These are phyloP conservation scores for Drosophila multiciliata DNA, from an alignment of 2,888 invertebrate species.

Conservation along the genomic window DNA sequence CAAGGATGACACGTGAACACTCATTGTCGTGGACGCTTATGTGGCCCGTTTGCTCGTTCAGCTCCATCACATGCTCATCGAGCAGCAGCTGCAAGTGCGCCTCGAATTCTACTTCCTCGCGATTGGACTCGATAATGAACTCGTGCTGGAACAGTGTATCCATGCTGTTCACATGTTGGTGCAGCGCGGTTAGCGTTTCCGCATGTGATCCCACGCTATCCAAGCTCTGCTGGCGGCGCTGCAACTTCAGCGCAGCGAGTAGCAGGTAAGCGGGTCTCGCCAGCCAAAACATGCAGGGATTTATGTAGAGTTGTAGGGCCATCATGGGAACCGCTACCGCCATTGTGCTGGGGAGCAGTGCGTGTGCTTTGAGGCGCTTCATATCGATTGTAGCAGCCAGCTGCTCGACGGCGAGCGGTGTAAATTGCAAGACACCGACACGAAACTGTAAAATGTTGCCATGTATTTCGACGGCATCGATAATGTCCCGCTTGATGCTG, in stretches of 20 bases:
- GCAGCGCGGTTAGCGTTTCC: conserved; percentile 55
- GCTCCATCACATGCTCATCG: conserved; percentile 71
- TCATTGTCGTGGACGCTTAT: conserved; percentile 72
- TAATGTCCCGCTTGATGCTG: conserved; percentile 85
- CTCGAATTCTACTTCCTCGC: conserved; percentile 86
- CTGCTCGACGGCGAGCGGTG: conserved; percentile 72
- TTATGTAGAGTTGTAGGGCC: conserved; percentile 91
- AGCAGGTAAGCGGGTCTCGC: conserved; percentile 88
- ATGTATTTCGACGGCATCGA: conserved; percentile 88
- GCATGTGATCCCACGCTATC: conserved; percentile 24
- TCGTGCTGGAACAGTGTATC: conserved; percentile 88
- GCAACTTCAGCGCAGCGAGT: conserved; percentile 82
- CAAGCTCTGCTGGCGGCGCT: conserved; percentile 53
- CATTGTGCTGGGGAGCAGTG: conserved; percentile 88
- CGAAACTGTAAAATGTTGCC: conserved; percentile 82
- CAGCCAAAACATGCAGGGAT: conserved; percentile 90
- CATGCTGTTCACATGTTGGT: conserved; percentile 63
- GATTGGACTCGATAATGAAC: conserved; percentile 87
- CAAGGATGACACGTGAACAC: conserved; percentile 86
- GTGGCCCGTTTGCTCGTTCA: conserved; percentile 79
- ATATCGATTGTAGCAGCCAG: conserved; percentile 84
- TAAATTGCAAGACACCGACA: conserved; percentile 72
- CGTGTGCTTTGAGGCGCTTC: conserved; percentile 86
- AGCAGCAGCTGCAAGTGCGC: conserved; percentile 81
- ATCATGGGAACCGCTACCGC: conserved; percentile 89